Evolutionary conservation across 1,140 invertebrate genomes (phyloP), one percentile per base, ranked within the genome.

Genomic region (Dreissena polymorpha): DNA sequence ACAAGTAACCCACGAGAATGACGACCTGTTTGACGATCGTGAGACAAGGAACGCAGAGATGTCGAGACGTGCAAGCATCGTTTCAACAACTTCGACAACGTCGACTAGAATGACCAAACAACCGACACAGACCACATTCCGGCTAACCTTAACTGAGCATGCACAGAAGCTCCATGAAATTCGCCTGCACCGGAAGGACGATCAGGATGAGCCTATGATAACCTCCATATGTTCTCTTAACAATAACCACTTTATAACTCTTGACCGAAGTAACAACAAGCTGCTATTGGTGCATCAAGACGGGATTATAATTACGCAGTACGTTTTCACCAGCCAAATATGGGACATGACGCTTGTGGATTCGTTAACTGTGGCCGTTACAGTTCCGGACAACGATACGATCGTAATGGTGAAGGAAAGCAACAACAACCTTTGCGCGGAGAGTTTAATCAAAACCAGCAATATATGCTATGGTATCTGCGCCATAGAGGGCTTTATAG

Each of bases 271-370:
- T 51, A 83, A 83, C 23, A 77, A 83, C 25, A 83, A 83, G 49
- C 8, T 83, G 16, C 25, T 77, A 16, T 55, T 76, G 49, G 73
- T 76, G 18, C 73, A 70, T 27, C 72, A 69, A 60, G 72, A 83
- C 50, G 73, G 81, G 18, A 50, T 39, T 12, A 57, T 68, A 23
- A 29, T 83, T 10, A 77, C 74, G 50, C 72, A 75, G 49, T 83
- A 83, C n/a, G 81, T 83, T 7, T 83, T 83, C 50, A 83, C 81
- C 14, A 76, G 53, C 29, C 73, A 77, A 23, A 77, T 83, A 23
- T 83, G 81, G 81, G 81, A 83, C 67, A 83, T 83, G 81, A 23
- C 81, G 23, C 60, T 83, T 53, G 49, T 83, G 49, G 81, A 83
- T 57, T 16, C 39, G 10, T 21, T 77, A 18, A 83, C 81, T 16